phyloP scores from a whole-genome alignment of 2,113 vertebrate species.

The Litocranius walleri region DNA sequence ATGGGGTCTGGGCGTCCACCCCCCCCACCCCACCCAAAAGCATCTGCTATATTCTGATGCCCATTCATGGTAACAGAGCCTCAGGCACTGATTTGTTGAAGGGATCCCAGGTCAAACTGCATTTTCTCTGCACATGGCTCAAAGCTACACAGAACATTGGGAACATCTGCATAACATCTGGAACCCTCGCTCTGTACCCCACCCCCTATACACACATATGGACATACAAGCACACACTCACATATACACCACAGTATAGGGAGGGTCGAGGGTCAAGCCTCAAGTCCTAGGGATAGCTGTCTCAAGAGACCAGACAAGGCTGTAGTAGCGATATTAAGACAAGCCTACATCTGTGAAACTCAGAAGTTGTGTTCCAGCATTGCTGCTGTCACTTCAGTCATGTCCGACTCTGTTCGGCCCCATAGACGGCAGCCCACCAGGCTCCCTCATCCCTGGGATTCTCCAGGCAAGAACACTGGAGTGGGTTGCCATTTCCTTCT shows the following conservation, averaged over 20 bases:
- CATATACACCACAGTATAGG: too few species aligned
- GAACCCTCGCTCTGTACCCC: background rate
- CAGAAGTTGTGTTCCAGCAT: background rate
- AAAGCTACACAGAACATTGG: background rate
- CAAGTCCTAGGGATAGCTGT: background rate
- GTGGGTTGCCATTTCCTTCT: too few species aligned
- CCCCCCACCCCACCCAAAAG: fast-evolving
- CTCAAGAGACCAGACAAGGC: background rate
- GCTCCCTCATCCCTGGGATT: too few species aligned
- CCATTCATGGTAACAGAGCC: background rate
- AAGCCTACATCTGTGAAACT: background rate
- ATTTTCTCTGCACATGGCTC: background rate
- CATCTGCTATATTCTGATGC: fast-evolving
- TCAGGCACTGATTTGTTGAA: background rate
- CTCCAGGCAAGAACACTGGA: too few species aligned
- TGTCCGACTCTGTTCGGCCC: too few species aligned
- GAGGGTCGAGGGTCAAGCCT: background rate
- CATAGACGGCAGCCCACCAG: too few species aligned
- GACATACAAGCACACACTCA: background rate
- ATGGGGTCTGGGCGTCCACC: background rate
- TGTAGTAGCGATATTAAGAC: background rate
- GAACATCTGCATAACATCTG: background rate
- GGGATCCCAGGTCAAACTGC: background rate
- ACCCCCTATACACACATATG: background rate
- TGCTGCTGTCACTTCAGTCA: background rate